Evolutionary conservation across 2,888 invertebrate species (phyloP), one percentile per base, ranked within the genome.

Genomic region (Heliconius charithonia): DNA sequence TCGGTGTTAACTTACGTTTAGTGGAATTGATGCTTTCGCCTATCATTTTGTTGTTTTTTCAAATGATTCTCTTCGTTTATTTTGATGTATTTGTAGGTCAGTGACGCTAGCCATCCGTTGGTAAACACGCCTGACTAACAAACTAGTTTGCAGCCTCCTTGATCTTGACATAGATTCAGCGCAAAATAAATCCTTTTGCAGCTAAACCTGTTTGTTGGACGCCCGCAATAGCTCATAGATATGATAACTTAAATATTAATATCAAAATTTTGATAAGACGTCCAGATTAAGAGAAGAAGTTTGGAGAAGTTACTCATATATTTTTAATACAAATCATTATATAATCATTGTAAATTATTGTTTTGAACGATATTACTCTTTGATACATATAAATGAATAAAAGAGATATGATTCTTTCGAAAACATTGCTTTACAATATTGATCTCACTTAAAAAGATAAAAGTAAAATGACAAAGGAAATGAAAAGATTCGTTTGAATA

Each of bases 131-230:
- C 85, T 91, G 91, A 92, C 89, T 91, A 91, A 90, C 83, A 90
- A 90, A 92, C 91, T 83, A 82, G 91, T 90, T 90, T 84, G 83
- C 82, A 82, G 85, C 86, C 87, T 90, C 93, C 93, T 92, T 93
- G 93, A 93, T 93, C 94, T 91, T 94, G 94, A 94, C 94, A 94
- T 89, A 93, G 92, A 92, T 94, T 88, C 83, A 81, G 85, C 81
- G 85, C 81, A 87, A 89, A 91, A 90, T 91, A 91, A 91, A 92
- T 93, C 92, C 91, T 91, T 90, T 86, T 87, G 83, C 80, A 76
- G 84, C 76, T 27, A 90, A 93, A 93, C 94, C 92, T 89, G 93
- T 94, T 93, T 83, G 83, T 80, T 82, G 80, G 74, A 74, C 81
- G 78, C 70, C 65, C 81, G 86, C 87, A 88, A 88, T 85, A 82